phyloP scores from a whole-genome alignment of 2,888 invertebrate species.

The Eurytoma californica region DNA sequence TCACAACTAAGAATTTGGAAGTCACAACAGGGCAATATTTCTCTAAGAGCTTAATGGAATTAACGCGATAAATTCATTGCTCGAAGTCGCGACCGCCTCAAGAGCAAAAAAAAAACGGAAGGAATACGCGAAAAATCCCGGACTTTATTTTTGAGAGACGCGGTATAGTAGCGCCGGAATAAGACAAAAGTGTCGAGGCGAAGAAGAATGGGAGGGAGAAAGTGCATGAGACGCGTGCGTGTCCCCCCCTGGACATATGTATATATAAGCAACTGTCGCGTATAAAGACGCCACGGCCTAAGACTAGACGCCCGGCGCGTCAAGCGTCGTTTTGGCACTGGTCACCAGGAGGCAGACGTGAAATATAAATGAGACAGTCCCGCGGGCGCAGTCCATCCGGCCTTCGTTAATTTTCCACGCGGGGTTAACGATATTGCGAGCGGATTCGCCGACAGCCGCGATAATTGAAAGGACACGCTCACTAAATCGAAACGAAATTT shows the following conservation, averaged over 20 bases:
- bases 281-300: conserved; percentile 2
- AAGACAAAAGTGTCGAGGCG: background rate
- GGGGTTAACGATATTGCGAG: conserved; percentile 13
- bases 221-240: conserved; percentile 7
- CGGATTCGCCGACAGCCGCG: background rate
- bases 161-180: background rate
- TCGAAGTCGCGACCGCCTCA: too few relatives aligned
- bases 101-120: too few relatives aligned
- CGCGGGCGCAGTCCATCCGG: background rate
- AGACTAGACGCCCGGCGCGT: conserved; percentile 18
- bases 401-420: conserved; percentile 36
- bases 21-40: too few relatives aligned
- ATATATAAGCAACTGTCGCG: conserved; percentile 12
- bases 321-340: conserved; percentile 39
- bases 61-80: too few relatives aligned
- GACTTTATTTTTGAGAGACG: background rate
- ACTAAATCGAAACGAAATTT: too few relatives aligned
- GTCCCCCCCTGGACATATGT: background rate
- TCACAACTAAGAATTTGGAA: too few relatives aligned
- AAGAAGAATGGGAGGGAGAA: conserved; percentile 14
- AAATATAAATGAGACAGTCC: conserved; percentile 21
- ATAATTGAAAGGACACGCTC: background rate
- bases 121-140: too few relatives aligned
- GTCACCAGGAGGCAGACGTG: background rate
- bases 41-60: too few relatives aligned